These are phyloP conservation scores for Ctenopoma kingsleyae DNA, from an alignment of 2,797 vertebrate species.

Conservation along the genomic window DNA sequence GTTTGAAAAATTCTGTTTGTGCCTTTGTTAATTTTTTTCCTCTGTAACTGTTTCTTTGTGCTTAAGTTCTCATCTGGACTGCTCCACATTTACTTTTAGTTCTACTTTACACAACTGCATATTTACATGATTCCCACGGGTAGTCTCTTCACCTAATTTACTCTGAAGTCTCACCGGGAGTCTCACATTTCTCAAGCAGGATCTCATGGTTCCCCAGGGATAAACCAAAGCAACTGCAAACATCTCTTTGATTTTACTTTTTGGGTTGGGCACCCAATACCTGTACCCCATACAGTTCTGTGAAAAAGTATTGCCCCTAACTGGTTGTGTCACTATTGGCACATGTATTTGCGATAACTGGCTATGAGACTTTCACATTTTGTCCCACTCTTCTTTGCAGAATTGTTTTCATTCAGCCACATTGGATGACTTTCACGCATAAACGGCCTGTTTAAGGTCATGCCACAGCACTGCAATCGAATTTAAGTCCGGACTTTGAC, in stretches of 20 bases:
- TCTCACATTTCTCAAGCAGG: constrained; percentile 64
- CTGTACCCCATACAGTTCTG: constrained; percentile 16
- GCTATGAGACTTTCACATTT: too few relatives aligned
- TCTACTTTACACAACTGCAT: constrained; percentile 66
- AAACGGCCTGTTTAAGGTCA: too few relatives aligned
- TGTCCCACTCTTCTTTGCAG: too few relatives aligned
- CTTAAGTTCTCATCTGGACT: constrained; percentile 62
- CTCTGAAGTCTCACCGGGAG: constrained; percentile 69
- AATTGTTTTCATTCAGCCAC: too few relatives aligned
- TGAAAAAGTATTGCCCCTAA: too few relatives aligned
- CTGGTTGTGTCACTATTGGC: too few relatives aligned
- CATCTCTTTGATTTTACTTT: constrained; percentile 57
- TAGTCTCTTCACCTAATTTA: constrained; percentile 74
- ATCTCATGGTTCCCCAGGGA: constrained; percentile 60
- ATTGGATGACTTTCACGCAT: too few relatives aligned
- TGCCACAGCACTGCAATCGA: too few relatives aligned
- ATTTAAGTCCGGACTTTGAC: too few relatives aligned
- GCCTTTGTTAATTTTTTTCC: constrained; percentile 16
- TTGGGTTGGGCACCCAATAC: constrained; percentile 31
- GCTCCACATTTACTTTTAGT: constrained; percentile 77
- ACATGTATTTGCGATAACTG: too few relatives aligned
- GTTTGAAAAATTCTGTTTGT: constrained; percentile 16
- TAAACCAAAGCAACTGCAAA: constrained; percentile 57
- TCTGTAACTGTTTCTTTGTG: constrained; percentile 39
- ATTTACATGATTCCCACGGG: constrained; percentile 72